phyloP scores from a whole-genome alignment of 2,113 vertebrate species.

The Tragelaphus imberbis region DNA sequence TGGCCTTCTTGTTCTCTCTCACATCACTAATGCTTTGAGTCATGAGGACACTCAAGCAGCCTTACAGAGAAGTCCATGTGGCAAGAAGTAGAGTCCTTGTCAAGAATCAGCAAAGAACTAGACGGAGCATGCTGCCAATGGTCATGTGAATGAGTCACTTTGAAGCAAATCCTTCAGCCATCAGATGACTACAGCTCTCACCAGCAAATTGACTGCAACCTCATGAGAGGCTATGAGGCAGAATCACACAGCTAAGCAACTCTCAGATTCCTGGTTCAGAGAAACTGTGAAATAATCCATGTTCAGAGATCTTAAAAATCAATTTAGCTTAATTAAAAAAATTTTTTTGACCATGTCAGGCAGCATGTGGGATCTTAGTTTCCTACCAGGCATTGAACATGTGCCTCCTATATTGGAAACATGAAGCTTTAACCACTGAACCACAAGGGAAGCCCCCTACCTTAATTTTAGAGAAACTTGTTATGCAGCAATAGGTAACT shows the following conservation, averaged over 20 bases:
- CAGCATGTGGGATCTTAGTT: not conserved
- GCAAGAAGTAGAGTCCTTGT: not conserved
- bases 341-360: not conserved
- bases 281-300: not conserved
- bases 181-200: not conserved
- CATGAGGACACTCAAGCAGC: not conserved
- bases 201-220: not conserved
- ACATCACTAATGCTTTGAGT: not conserved
- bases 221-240: not conserved
- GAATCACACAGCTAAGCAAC: not conserved
- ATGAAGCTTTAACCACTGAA: not conserved
- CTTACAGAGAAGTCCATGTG: not conserved
- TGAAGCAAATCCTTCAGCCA: not conserved
- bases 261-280: not conserved
- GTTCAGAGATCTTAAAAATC: not conserved
- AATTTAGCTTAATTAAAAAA: not conserved
- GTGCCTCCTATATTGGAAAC: not conserved
- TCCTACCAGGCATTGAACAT: not conserved
- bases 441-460: not conserved
- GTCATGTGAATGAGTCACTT: not conserved
- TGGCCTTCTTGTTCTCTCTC: not conserved
- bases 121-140: not conserved
- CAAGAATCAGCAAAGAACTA: not conserved
- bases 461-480: not conserved
- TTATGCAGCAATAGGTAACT: not conserved